Conservation (phyloP, 2,888 invertebrate species). For the Harmothoe impar region DNA sequence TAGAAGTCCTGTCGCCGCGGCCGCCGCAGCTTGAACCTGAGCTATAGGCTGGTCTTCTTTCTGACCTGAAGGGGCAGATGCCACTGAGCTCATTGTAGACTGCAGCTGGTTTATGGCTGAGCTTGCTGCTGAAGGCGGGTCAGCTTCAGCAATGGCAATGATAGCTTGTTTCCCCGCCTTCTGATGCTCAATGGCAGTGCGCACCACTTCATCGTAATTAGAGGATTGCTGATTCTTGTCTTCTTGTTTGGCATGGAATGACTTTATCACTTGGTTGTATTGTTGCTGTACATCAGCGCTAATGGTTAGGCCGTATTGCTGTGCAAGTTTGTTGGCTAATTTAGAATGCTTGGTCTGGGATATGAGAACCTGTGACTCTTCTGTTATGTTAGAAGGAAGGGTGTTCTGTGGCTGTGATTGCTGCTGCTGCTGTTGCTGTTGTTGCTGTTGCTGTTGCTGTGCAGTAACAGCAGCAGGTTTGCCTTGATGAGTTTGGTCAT, state of each 20-base stretch:
- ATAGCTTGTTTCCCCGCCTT: conserved; percentile 41
- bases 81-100: conserved; percentile 18
- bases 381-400: background rate
- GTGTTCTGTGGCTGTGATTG: conserved; percentile 50
- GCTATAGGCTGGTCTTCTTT: conserved; percentile 47
- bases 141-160: conserved; percentile 37
- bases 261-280: conserved; percentile 41
- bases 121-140: conserved; percentile 38
- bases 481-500: background rate
- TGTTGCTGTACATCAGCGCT: conserved; percentile 55
- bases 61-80: background rate
- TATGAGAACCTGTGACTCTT: conserved; percentile 49
- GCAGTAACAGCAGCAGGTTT: background rate
- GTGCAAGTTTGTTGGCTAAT: conserved; percentile 49
- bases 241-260: conserved; percentile 44
- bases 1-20: conserved; percentile 25
- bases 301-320: conserved; percentile 54
- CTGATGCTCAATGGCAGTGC: conserved; percentile 45
- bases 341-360: conserved; percentile 53
- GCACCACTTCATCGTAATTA: conserved; percentile 49
- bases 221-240: background rate
- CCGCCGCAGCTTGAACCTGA: conserved; percentile 56
- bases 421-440: conserved; percentile 62
- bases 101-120: conserved; percentile 22
- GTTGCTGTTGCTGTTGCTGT: conserved; percentile 45